Base-by-base conservation (phyloP, 2,797 vertebrate genomes). In the Heliangelus exortis region DNA sequence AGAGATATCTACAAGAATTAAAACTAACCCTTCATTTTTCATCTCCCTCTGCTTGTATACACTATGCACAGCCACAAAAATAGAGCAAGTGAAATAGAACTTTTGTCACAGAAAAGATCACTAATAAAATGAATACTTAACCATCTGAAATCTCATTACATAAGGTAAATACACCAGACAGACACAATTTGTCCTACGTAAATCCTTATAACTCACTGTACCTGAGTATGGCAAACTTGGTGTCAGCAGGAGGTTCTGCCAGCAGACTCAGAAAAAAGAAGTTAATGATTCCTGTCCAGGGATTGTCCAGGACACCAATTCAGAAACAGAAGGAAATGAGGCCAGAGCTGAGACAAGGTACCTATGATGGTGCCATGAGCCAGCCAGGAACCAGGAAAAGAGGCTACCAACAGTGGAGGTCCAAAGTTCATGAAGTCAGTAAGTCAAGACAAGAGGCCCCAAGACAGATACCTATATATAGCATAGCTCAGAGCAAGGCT, bases 281-380 rank as follows among this genome's bases (percentile, higher is more conserved):
- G 3, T 5, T 18, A 72, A 22, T 0, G 0, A 33, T 1, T 20
- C 1, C 1, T 1, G 4, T 3, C 15, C 39, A 77, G 26, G 7
- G 7, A 4, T 7, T 9, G 0, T 4, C 39, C 29, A 29, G n/a
- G 12, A 53, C 11, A 48, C 5, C 5, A 25, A 14, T 9, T 6
- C 26, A 36, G 26, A 5, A 79, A 67, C 1, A 54, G 14, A 15
- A 85, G 16, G 5, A 79, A 67, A 65, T 0, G 0, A 36, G 33
- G 16, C 8, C 53, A 51, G 15, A 36, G 4, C 2, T 1, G 5
- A 79, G 12, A 58, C 23, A 53, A n/a, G 6, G 12, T 65, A 51
- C 14, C 15, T 77, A 4, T 23, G 34, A 34, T 6, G 33, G 0
- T 2, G 1, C 7, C 5, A 5, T 4, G 9, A 88, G 7, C 3